Base-by-base conservation (phyloP, 1,140 invertebrate species). In the Brachionus rubens region DNA sequence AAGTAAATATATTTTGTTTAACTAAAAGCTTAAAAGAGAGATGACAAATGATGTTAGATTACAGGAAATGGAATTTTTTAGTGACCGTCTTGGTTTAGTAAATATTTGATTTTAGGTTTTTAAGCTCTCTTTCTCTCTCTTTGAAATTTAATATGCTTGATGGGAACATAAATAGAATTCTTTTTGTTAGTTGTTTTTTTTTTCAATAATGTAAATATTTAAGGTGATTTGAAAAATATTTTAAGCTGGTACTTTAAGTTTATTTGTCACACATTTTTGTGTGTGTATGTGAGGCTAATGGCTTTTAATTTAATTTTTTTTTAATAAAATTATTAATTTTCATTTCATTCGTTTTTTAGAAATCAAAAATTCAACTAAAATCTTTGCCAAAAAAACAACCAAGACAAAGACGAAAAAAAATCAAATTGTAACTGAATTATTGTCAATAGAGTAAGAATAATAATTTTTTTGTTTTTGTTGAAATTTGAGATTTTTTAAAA, bases 241-340 rank as follows among this genome's bases (percentile, higher is more conserved):
- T 46, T 65, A 65, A 65, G 59, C 59, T 65, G 59, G 59, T 65
- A 65, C 59, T 65, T 24, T 65, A 65, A 28, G 21, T 54, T 26
- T 2, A 54, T 48, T 16, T 48, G 3, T 16, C 14, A 3, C 10
- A 21, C 48, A 7, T 21, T 52, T 26, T 26, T 52, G 21, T 52
- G 19, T 36, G 9, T 36, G 14, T 14, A 7, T 46, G 4, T 14
- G 43, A 7, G 43, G n/a, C 43, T 14, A 46, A 46, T 36, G 33
- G 33, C 9, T 12, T 6, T 40, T 40, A 6, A 40, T 6, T 40
- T 40, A 40, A 40, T 40, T 40, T 46, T 16, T 46, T 14, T 14
- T 14, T 14, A 7, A 46, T 14, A 7, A 46, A 46, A 7, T 46
- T 46, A 7, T 7, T 46, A 7, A 7, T 46, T 46, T 46, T 14